phyloP scores from a whole-genome alignment of 2,113 vertebrate species.

The Scomber colias region DNA sequence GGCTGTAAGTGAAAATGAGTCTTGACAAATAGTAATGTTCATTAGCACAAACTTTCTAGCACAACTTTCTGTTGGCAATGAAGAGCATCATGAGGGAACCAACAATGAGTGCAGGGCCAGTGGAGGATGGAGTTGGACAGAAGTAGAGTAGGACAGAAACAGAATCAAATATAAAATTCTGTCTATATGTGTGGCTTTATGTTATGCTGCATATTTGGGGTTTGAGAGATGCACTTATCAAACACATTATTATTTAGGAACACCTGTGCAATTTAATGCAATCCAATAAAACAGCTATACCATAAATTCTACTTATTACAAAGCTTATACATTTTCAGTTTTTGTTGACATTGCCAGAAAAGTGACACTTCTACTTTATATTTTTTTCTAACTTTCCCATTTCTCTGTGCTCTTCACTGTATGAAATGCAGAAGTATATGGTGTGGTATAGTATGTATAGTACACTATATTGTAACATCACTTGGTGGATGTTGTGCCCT shows the following conservation, averaged over 20 bases:
- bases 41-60: neutral
- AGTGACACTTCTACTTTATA: no score
- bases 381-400: neutral
- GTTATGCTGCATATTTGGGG: neutral
- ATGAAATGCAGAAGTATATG: no score
- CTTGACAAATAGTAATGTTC: neutral
- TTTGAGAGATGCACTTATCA: neutral
- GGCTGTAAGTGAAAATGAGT: neutral
- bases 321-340: no score
- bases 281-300: no score
- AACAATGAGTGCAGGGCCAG: conserved; percentile 18
- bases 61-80: conserved; percentile 22
- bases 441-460: neutral
- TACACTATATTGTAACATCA: neutral
- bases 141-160: conserved; percentile 25
- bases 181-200: neutral
- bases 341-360: no score
- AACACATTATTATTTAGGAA: no score
- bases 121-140: conserved; percentile 4
- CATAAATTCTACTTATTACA: no score
- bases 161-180: neutral
- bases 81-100: conserved; percentile 25
- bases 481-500: neutral
- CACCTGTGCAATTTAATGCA: no score
- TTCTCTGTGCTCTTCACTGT: neutral